Evolutionary conservation across 2,797 vertebrate genomes (phyloP), one percentile per base, ranked within the genome.

Genomic region (Petrocephalus sullivani): DNA sequence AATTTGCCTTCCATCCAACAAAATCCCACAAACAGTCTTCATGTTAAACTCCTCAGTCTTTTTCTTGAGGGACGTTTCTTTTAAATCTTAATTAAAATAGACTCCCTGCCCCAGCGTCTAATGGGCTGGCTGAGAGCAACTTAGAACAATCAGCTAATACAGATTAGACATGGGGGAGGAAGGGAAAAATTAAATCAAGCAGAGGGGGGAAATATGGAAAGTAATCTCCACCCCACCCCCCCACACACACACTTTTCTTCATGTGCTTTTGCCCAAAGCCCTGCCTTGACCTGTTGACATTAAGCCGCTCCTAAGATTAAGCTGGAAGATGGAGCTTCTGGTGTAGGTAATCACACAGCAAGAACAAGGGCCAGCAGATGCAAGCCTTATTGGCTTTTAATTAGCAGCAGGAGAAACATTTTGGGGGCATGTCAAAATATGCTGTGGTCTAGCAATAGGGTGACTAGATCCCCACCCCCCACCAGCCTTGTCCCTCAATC

Each of bases 21-120:
- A 91, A 88, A 91, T 93, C 92, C 92, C 89, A 89, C 83, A 89
- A 88, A 89, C 75, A 57, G 87, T 85, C 86, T 88, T 84, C 64
- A 41, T 90, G 87, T 87, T 89, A 89, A 89, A 89, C 92, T 91
- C 92, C 92, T 93, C 95, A 95, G 94, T 95, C 94, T 94, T 90
- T 89, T 94, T 94, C 93, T 94, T 93, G 91, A 92, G 93, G 92
- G 92, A 96, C 92, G 92, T 91, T 90, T 95, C 92, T 94, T 95
- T 95, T 94, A 96, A 96, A 95, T 95, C 94, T 95, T 96, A 96
- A 96, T 96, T 96, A 96, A 96, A 96, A 95, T 91, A 91, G 94
- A 94, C 93, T 95, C 93, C 90, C 85, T 90, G 89, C 91, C 87
- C 87, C 92, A 86, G 91, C 93, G 89, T 93, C 95, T 94, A 92